Base-by-base conservation (phyloP, 2,797 vertebrate genomes). In the Danio aesculapii region DNA sequence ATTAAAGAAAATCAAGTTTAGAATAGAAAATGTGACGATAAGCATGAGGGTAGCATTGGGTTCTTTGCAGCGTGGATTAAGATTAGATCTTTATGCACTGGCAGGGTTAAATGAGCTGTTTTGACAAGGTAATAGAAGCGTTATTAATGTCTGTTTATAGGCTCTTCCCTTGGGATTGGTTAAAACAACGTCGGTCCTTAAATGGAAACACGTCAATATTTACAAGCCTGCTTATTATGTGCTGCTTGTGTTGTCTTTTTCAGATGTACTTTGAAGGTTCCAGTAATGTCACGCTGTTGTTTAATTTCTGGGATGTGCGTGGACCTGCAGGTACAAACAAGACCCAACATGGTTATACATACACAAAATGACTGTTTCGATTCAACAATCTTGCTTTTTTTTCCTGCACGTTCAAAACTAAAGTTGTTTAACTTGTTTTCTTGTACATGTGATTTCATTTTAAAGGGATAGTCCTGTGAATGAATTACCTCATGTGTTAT, bases 201-300 rank as follows among this genome's bases (percentile, higher is more conserved):
- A 44, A 12, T 11, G 46, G n/a, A 44, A 63, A 52, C 14, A 44
- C 11, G 39, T 6, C 39, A 10, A 2, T 71, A 39, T 71, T 63
- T 55, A 79, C 12, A 43, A 21, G 16, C 57, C 7, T 69, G 44
- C 19, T 77, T 2, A 49, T 49, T 58, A 12, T 46, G 46, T 70
- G 16, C 13, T 70, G 13, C 17, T 55, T 75, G 41, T 75, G n/a
- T 55, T 76, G 30, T 61, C 53, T 67, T 49, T 55, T 88, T 43
- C 91, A 99, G 98, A 99, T 98, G 97, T 91, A 95, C 58, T 99
- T 99, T 77, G 88, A 90, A 73, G 92, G 91, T 81, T 97, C 96
- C 0, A 94, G 93, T 87, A 92, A 88, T 0, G 96, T 90, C n/a
- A 95, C 93, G 0, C 94, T 99, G 88, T 94, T 99, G 7, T 98